These are phyloP conservation scores for Oxycera nigricornis DNA, from an alignment of 2,888 invertebrate species.

Conservation along the genomic window DNA sequence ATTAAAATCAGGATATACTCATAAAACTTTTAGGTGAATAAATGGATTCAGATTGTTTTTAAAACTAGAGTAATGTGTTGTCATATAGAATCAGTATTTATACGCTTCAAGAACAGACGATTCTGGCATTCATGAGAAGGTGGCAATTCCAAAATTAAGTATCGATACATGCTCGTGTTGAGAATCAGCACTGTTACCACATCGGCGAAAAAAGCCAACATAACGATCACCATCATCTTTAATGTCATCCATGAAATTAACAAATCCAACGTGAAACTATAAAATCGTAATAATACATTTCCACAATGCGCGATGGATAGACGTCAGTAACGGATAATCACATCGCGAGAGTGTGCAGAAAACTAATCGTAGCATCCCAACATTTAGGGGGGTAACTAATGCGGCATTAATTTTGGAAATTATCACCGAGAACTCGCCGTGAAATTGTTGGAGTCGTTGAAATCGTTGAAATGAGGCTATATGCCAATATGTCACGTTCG, in stretches of 20 bases:
- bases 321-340: not conserved
- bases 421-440: conserved; percentile 21
- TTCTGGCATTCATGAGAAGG: too few relatives aligned
- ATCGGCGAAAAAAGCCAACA: not conserved
- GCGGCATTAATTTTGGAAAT: conserved; percentile 17
- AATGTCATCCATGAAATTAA: conserved; percentile 46
- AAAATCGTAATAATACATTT: conserved; percentile 41
- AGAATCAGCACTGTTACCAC: not conserved
- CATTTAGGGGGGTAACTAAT: conserved; percentile 21
- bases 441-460: not conserved
- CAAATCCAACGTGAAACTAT: conserved; percentile 44
- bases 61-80: too few relatives aligned
- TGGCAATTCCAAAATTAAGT: not conserved
- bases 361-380: conserved; percentile 24
- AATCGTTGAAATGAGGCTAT: conserved; percentile 12
- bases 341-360: not conserved
- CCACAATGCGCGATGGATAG: not conserved
- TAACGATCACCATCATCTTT: not conserved
- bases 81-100: too few relatives aligned
- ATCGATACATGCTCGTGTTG: not conserved
- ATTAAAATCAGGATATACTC: too few relatives aligned
- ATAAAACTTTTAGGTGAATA: too few relatives aligned
- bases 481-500: conserved; percentile 26
- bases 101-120: too few relatives aligned
- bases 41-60: too few relatives aligned